Base-by-base conservation (phyloP, 2,113 vertebrate genomes). In the Notothenia coriiceps region DNA sequence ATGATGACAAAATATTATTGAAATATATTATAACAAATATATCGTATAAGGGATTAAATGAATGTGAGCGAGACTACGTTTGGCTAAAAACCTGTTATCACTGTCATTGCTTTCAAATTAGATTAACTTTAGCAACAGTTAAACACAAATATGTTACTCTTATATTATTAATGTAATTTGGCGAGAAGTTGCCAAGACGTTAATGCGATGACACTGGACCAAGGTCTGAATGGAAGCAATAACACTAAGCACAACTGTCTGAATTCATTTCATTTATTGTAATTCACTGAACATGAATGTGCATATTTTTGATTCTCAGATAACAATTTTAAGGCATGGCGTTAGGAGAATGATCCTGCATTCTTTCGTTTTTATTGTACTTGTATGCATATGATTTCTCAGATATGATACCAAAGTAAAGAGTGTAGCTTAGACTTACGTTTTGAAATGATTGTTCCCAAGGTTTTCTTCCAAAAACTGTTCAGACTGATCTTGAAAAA, bases 331-430 rank as follows among this genome's bases (percentile, higher is more conserved):
- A 76, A 67, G 54, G 17, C 10, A 49, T 49, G 14, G n/a, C 61
- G 11, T 47, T n/a, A 80, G 33, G n/a, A 57, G 22, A 56, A 61
- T 40, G n/a, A 79, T 18, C 52, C 29, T 35, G 14, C 10, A 44
- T n/a, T 51, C 14, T 33, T 67, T 46, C 3, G 33, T 57, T 79
- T 69, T 63, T 56, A 73, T 65, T 88, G 49, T 77, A 66, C 56
- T 69, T 73, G 25, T 79, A 62, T 75, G 29, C 22, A 47, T 72
- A 20, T 52, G 2, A 68, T 84, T 79, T 70, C 11, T 70, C 66
- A 79, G 70, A 84, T 82, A 52, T 81, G 29, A 90, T 82, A 91
- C 86, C 89, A 91, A 91, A 92, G 86, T 85, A 71, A 75, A 57
- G 63, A 50, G 35, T 60, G 50, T 63, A 77, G 82, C 64, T 60